A percentile compares a stretch with the other conserved stretches of the same genome.
Conservation (phyloP, 1,140 invertebrate genomes). For the Drosophila tropicalis region DNA sequence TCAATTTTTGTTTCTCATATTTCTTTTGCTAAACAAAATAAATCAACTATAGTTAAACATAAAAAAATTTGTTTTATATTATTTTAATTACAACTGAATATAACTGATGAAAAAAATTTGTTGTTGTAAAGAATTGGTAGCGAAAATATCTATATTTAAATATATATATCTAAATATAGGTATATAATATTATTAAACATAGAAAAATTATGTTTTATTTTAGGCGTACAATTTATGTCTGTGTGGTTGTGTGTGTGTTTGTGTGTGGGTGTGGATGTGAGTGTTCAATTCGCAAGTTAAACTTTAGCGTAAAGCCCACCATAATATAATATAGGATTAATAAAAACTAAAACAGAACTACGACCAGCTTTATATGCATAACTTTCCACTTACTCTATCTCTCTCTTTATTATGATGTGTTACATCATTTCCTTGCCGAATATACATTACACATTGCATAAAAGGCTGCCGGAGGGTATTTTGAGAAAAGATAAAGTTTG, state of each 20-base stretch:
- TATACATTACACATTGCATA: conserved; percentile 53
- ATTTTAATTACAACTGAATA: conserved; percentile 34
- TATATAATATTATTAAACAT: conserved; percentile 47
- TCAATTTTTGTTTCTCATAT: conserved; percentile 32
- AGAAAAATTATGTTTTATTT: conserved; percentile 45
- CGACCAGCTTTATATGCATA: background rate
- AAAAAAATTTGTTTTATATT: conserved; percentile 41
- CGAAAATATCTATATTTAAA: conserved; percentile 11
- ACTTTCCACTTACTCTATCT: background rate
- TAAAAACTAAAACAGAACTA: background rate
- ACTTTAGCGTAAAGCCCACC: conserved; percentile 54
- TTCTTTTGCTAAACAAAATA: conserved; percentile 70
- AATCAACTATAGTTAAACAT: conserved; percentile 72
- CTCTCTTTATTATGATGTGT: no score
- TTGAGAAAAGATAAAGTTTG: no score
- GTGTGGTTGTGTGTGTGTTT: background rate
- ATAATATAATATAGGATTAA: background rate
- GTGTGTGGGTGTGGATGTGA: background rate
- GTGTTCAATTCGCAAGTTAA: conserved; percentile 52
- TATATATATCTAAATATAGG: conserved; percentile 18
- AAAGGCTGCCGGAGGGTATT: background rate
- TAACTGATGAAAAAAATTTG: conserved; percentile 13
- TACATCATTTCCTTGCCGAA: background rate
- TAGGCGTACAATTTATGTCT: conserved; percentile 11
- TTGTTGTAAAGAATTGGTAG: conserved; percentile 4